Evolutionary conservation across 1,140 invertebrate species (phyloP).

Genomic region (Drosophila kohkoa): DNA sequence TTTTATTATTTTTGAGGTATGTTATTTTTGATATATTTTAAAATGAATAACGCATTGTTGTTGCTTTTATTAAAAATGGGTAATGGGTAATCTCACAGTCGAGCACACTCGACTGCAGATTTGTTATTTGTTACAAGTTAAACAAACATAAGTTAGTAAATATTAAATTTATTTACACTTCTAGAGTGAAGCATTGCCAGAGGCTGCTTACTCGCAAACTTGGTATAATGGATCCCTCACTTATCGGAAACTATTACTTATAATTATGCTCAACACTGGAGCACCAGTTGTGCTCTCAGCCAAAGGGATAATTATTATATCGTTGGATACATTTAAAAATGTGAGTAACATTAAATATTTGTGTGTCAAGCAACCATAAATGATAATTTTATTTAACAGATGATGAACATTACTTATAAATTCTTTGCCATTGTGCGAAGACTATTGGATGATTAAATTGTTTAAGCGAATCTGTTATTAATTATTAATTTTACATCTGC

Average conservation of each 20-base stretch:
- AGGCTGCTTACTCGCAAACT: constrained; percentile 38
- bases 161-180: background rate
- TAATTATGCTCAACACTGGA: constrained; percentile 34
- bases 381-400: constrained; percentile 11
- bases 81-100: no score
- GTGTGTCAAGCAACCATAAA: no score
- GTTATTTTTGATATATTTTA: no score
- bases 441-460: constrained; percentile 6
- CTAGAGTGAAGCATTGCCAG: constrained; percentile 42
- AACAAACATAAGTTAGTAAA: background rate
- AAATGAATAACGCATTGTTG: no score
- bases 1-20: no score
- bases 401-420: constrained; percentile 53
- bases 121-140: background rate
- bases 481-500: background rate
- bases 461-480: background rate
- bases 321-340: constrained; percentile 54
- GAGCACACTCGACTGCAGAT: no score
- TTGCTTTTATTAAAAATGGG: no score
- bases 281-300: constrained; percentile 44
- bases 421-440: constrained; percentile 23
- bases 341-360: constrained; percentile 20
- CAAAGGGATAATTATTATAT: constrained; percentile 42
- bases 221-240: constrained; percentile 42
- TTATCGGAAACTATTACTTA: constrained; percentile 41